Conservation (phyloP, 2,888 invertebrate genomes). For the Mythimna pallens region DNA sequence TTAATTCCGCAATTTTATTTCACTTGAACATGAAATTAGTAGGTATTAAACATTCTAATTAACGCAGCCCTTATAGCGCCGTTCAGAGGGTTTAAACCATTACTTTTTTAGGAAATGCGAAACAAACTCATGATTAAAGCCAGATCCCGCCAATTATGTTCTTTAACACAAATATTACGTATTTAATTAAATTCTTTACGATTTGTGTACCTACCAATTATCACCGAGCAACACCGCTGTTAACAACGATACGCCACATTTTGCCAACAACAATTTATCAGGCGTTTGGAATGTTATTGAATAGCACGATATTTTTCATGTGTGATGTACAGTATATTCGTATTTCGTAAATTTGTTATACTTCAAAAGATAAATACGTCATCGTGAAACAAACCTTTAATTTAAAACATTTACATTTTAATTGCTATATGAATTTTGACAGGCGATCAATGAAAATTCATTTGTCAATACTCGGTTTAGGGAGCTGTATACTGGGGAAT, state of each 20-base stretch:
- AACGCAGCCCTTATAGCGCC: constrained; percentile 12
- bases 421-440: constrained; percentile 39
- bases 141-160: constrained; percentile 64
- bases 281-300: constrained; percentile 43
- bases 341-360: constrained; percentile 12
- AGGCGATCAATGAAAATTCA: constrained; percentile 36
- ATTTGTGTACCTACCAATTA: constrained; percentile 52
- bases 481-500: constrained; percentile 10
- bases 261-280: constrained; percentile 49
- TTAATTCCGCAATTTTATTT: neutral
- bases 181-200: constrained; percentile 62
- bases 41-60: constrained; percentile 14
- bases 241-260: constrained; percentile 31
- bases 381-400: constrained; percentile 19
- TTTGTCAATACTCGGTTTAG: constrained; percentile 23
- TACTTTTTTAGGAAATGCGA: constrained; percentile 43
- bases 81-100: constrained; percentile 17
- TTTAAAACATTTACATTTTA: constrained; percentile 23
- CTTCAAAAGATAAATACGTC: neutral
- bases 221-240: constrained; percentile 11
- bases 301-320: constrained; percentile 18
- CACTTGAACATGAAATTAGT: neutral
- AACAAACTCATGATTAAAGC: constrained; percentile 52
- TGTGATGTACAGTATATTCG: constrained; percentile 4
- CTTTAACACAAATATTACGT: constrained; percentile 56